Evolutionary conservation across 2,888 invertebrate genomes (phyloP).

Genomic region (Troides aeacus): DNA sequence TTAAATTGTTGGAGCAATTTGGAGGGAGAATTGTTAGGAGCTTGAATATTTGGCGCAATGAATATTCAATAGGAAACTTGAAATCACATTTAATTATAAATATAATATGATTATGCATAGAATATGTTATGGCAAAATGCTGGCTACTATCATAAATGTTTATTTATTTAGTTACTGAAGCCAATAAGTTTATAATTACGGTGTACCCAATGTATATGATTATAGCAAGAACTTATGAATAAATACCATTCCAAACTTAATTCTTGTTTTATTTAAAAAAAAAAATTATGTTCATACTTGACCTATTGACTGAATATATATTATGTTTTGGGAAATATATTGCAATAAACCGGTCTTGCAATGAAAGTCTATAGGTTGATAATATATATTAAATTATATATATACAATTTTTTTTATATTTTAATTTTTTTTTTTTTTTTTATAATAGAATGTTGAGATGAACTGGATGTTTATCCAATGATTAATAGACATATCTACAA

Average conservation of each 20-base stretch:
- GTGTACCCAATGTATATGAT: conserved; percentile 39
- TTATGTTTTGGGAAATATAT: too few relatives aligned
- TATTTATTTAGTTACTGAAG: conserved; percentile 46
- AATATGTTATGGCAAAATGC: conserved; percentile 30
- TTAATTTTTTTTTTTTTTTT: too few relatives aligned
- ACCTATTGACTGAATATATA: too few relatives aligned
- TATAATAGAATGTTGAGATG: too few relatives aligned
- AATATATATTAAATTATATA: too few relatives aligned
- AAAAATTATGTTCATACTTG: too few relatives aligned
- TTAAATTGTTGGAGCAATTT: conserved; percentile 39
- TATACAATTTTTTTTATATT: too few relatives aligned
- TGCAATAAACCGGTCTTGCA: too few relatives aligned
- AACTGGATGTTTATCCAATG: too few relatives aligned
- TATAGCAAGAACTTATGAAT: conserved; percentile 50
- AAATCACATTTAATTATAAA: conserved; percentile 42
- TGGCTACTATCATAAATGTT: conserved; percentile 39
- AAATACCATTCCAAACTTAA: conserved; percentile 59
- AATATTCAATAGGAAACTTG: conserved; percentile 44
- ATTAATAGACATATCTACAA: too few relatives aligned
- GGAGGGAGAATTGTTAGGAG: conserved; percentile 36
- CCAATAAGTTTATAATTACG: conserved; percentile 39
- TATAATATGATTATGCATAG: conserved; percentile 31
- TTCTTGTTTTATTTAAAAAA: conserved; percentile 37
- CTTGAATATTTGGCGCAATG: conserved; percentile 34
- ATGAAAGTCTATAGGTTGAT: too few relatives aligned